Evolutionary conservation across 2,113 vertebrate species (phyloP), one percentile per base, ranked within the genome.

Genomic region (Microcebus tavaratra): DNA sequence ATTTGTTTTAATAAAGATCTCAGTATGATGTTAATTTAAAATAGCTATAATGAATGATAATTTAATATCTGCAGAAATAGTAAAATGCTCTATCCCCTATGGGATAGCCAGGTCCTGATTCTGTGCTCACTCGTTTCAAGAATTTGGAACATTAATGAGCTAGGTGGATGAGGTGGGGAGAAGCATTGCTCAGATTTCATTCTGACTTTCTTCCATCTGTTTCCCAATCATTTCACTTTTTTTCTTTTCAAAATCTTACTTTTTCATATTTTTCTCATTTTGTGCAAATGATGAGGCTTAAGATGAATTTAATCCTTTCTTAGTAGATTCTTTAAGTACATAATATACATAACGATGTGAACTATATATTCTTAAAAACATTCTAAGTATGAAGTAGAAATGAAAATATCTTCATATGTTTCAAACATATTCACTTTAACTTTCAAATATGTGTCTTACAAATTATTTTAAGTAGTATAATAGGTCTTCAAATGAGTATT

Each of bases 1-100:
- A 95, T 97, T 98, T 98, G 79, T 97, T 97, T 93, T 93, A 96
- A 93, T 97, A 97, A 98, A 85, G 21, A 50, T 97, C 96, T 97
- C 97, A 96, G 91, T 97, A 81, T 91, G 95, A 97, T 98, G 78
- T 79, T 97, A 96, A 98, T 97, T 98, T 88, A 95, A 91, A 96
- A 27, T 70, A 17, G 97, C 17, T 96, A 96, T 96, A 94, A 98
- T 94, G 72, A 98, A 98, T 98, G 96, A 63, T 94, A 97, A 98
- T 97, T 98, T 92, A 97, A 98, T 98, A 97, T 98, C 48, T 96
- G 50, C 20, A 91, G 59, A 96, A 97, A 97, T 48, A 97, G 63
- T 92, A 98, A 97, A 63, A 94, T 67, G 5, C 21, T 95, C 20
- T 86, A 42, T 78, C 55, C 86, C 57, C 76, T 61, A 12, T 61